Conservation (phyloP, 1,140 invertebrate species). For the Elymnias hypermnestra region DNA sequence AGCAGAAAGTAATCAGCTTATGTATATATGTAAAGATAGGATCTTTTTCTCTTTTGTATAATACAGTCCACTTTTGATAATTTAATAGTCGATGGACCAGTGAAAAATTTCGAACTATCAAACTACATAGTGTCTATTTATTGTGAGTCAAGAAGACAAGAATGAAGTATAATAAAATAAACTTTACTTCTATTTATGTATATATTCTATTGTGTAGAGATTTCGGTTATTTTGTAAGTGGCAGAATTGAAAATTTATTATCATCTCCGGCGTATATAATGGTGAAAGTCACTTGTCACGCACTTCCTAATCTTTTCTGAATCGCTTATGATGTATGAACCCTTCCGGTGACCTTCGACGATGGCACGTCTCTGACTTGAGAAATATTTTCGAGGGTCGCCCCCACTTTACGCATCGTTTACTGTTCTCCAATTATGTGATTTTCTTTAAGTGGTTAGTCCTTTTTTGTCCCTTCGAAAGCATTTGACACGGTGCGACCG, state of each 20-base stretch:
- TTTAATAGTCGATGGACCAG: too few relatives aligned
- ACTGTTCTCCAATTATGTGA: conserved; percentile 74
- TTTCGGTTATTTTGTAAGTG: too few relatives aligned
- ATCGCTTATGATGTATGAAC: conserved; percentile 51
- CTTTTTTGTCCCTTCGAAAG: conserved; percentile 44
- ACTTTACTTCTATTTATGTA: too few relatives aligned
- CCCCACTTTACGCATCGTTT: conserved; percentile 67
- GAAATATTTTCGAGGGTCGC: conserved; percentile 65
- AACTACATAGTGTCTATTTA: too few relatives aligned
- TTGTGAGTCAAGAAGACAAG: too few relatives aligned
- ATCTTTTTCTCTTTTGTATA: too few relatives aligned
- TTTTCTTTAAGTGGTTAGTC: conserved; percentile 69
- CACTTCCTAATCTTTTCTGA: conserved; percentile 31
- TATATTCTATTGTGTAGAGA: too few relatives aligned
- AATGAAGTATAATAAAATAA: too few relatives aligned
- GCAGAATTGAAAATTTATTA: not conserved
- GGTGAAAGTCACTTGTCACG: conserved; percentile 26
- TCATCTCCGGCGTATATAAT: conserved; percentile 17
- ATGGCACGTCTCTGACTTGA: conserved; percentile 60
- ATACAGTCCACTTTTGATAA: too few relatives aligned
- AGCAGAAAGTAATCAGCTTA: too few relatives aligned
- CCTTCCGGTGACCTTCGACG: conserved; percentile 45
- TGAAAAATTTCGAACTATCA: too few relatives aligned
- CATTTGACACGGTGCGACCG: conserved; percentile 27
- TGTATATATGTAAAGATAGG: too few relatives aligned